Base-by-base conservation (phyloP, 2,113 vertebrate species). In the Emydura subglobosa region DNA sequence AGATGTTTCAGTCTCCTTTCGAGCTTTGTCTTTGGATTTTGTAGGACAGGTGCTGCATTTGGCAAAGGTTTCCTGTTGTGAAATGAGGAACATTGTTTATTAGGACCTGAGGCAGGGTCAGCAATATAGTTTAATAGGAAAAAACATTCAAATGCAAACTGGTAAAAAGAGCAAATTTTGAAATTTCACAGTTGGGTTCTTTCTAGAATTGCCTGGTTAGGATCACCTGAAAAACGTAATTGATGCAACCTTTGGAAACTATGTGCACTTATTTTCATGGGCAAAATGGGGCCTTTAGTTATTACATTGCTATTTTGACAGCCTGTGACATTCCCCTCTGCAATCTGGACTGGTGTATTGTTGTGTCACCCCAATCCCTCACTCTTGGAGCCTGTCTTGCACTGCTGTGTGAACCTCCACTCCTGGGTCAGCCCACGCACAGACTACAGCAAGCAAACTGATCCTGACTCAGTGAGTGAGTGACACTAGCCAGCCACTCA, bases 231-330 rank as follows among this genome's bases (percentile, higher is more conserved):
- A 82, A 92, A 92, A 34, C 1, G 5, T 57, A 16, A 24, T 65
- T 88, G 50, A 19, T 85, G 50, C 10, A 4, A 83, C 55, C 65
- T 19, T 92, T 93, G 31, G 83, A 95, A 95, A 53, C 54, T 88
- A 49, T 5, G 7, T 88, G 27, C 12, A 47, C 2, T 2, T 53
- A 4, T 78, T 92, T 95, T 95, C 84, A n/a, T 83, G 84, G 65
- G 47, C 13, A 88, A 55, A 91, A 92, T 87, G 85, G 85, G 61
- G 1, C 47, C 29, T 80, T 87, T 4, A 13, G 54, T 85, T 93
- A 87, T 74, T 7, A 49, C 42, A 49, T 86, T 95, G 59, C 82
- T 92, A 29, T 83, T 97, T 94, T 94, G 89, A 83, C 2, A 5
- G 47, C 47, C 47, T 47, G 47, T 47, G 47, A 47, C 47, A 47